Conservation (phyloP, 2,113 vertebrate species). For the Cynocephalus volans region DNA sequence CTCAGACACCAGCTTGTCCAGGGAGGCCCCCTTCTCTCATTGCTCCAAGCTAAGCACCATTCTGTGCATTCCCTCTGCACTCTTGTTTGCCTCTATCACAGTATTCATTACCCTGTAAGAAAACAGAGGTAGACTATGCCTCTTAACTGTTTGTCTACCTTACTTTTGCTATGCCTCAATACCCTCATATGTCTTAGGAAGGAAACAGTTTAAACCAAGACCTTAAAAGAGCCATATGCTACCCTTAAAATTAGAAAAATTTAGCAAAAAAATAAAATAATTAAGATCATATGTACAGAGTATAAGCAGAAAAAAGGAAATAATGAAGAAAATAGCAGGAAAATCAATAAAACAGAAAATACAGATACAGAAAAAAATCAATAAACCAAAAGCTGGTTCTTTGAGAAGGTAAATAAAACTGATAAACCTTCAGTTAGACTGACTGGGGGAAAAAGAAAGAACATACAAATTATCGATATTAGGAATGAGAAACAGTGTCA, state of each 20-base stretch:
- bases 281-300: conserved; percentile 3
- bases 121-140: background rate
- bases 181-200: background rate
- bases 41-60: background rate
- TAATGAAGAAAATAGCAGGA: background rate
- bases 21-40: background rate
- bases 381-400: background rate
- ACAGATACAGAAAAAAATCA: background rate
- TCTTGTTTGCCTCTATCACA: background rate
- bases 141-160: background rate
- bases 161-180: background rate
- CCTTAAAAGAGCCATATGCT: background rate
- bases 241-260: conserved; percentile 13
- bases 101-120: background rate
- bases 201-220: conserved; percentile 31
- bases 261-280: conserved; percentile 18
- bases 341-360: background rate
- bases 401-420: conserved; percentile 16
- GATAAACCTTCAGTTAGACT: background rate
- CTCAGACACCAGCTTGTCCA: background rate
- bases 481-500: background rate
- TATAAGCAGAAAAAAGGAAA: background rate
- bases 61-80: too few species aligned
- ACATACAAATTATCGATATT: background rate
- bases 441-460: background rate